These are phyloP conservation scores for Ormia ochracea DNA, from an alignment of 2,888 invertebrate genomes.

Conservation along the genomic window DNA sequence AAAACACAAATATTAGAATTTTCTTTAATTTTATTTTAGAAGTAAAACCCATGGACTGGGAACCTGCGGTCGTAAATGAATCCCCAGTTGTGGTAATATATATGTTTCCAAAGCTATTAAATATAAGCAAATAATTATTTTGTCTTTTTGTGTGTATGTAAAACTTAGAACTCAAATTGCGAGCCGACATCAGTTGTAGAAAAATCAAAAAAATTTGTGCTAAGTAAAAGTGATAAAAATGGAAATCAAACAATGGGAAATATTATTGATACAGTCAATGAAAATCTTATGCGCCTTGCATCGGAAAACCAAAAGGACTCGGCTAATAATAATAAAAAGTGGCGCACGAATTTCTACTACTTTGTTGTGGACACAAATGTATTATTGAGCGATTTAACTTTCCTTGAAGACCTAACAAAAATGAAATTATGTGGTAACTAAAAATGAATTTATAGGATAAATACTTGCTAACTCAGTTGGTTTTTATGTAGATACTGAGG, in stretches of 20 bases:
- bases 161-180: not conserved
- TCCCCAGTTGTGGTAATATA: slow-evolving; percentile 27
- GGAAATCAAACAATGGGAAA: slow-evolving; percentile 59
- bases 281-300: slow-evolving; percentile 67
- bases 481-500: slow-evolving; percentile 64
- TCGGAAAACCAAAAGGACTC: slow-evolving; percentile 59
- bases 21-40: slow-evolving; percentile 28
- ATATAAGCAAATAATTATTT: not conserved
- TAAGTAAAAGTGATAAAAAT: not conserved
- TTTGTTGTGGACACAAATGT: slow-evolving; percentile 79
- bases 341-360: slow-evolving; percentile 69
- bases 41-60: slow-evolving; percentile 71
- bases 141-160: not conserved
- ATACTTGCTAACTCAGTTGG: not conserved
- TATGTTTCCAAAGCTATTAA: not conserved
- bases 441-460: not conserved
- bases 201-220: slow-evolving; percentile 4
- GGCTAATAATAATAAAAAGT: slow-evolving; percentile 38
- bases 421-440: slow-evolving; percentile 67
- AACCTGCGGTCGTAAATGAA: slow-evolving; percentile 56
- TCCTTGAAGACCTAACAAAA: slow-evolving; percentile 73
- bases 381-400: slow-evolving; percentile 75
- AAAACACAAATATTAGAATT: not conserved
- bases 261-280: slow-evolving; percentile 65
- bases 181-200: not conserved